Conservation (phyloP, 2,113 vertebrate species). For the Penelope pileata region DNA sequence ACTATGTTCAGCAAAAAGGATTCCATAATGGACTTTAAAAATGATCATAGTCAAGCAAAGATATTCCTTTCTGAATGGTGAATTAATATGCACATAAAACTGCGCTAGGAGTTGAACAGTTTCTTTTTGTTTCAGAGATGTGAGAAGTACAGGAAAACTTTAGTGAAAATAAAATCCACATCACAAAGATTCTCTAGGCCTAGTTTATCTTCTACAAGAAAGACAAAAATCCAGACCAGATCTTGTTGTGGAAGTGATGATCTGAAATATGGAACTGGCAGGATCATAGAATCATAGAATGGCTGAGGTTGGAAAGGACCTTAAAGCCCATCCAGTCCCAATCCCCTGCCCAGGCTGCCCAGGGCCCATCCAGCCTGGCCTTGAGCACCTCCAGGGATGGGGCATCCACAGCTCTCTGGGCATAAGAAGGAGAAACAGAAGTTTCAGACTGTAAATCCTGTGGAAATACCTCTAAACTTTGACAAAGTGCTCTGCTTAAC, state of each 20-base stretch:
- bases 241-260: neutral
- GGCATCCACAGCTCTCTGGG: too few relatives aligned
- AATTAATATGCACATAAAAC: neutral
- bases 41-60: neutral
- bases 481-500: fast-evolving
- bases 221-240: neutral
- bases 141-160: neutral
- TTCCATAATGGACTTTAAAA: neutral
- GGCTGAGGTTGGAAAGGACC: too few relatives aligned
- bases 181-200: neutral
- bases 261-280: neutral
- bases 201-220: neutral
- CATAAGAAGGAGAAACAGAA: neutral
- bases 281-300: too few relatives aligned
- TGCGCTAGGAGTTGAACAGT: neutral
- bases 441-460: neutral
- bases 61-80: neutral
- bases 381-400: too few relatives aligned
- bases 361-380: too few relatives aligned
- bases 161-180: neutral
- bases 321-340: too few relatives aligned
- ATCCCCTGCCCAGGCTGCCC: too few relatives aligned
- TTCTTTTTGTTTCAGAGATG: neutral
- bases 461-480: neutral
- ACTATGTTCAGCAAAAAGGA: neutral